Percentiles rank a stretch among this genome's conserved stretches.
phyloP scores from a whole-genome alignment of 2,113 vertebrate species.

The Lates calcarifer region DNA sequence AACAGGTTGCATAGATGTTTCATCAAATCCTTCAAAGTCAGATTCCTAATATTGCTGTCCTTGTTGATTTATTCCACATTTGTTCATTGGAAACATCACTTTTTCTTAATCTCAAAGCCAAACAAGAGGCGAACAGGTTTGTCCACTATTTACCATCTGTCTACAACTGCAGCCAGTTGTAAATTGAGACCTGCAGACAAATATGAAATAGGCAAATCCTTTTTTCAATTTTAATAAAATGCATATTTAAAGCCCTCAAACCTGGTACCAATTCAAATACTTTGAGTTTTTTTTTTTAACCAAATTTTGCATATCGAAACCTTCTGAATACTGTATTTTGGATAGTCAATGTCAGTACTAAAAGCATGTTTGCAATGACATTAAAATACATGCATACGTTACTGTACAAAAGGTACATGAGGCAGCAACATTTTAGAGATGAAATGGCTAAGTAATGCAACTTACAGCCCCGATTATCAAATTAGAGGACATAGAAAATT shows the following conservation, averaged over 20 bases:
- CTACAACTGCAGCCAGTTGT: constrained; percentile 14
- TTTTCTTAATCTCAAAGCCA: constrained; percentile 44
- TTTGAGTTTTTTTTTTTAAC: constrained; percentile 53
- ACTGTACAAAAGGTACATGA: constrained; percentile 80
- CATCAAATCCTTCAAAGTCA: constrained; percentile 56
- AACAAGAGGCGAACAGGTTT: constrained; percentile 30
- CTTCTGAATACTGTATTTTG: constrained; percentile 68
- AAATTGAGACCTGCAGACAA: constrained; percentile 23
- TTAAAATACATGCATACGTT: constrained; percentile 82
- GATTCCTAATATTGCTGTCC: constrained; percentile 31
- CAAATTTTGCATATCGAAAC: constrained; percentile 64
- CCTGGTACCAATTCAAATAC: constrained; percentile 52
- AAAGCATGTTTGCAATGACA: constrained; percentile 72
- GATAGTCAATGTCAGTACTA: constrained; percentile 62
- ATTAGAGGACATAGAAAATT: constrained; percentile 49
- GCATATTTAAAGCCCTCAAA: constrained; percentile 46
- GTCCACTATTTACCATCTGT: constrained; percentile 40
- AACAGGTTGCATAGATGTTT: constrained; percentile 66
- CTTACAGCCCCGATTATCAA: constrained; percentile 49
- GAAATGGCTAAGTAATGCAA: constrained; percentile 58
- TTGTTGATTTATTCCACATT: neutral
- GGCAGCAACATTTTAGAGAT: constrained; percentile 54
- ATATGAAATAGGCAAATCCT: constrained; percentile 22
- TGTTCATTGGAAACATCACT: constrained; percentile 8
- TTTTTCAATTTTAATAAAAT: constrained; percentile 57